Conservation (phyloP, 2,797 vertebrate genomes). For the Ciconia nigra region DNA sequence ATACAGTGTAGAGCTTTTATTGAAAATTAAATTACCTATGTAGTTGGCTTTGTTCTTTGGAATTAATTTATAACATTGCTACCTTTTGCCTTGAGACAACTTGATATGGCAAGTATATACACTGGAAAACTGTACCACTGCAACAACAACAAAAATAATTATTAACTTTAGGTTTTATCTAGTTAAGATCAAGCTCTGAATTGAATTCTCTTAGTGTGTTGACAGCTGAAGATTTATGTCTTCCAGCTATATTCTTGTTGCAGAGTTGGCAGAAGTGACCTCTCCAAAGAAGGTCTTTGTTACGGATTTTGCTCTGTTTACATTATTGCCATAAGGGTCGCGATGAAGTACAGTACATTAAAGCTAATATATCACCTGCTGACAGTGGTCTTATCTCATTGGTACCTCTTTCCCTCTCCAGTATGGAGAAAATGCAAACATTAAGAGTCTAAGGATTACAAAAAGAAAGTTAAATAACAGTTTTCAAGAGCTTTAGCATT, state of each 20-base stretch:
- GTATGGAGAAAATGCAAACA: constrained; percentile 30
- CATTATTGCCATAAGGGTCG: constrained; percentile 59
- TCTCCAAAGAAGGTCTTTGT: constrained; percentile 64
- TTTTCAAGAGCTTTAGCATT: constrained; percentile 40
- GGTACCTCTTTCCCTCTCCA: constrained; percentile 9
- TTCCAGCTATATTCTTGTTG: constrained; percentile 30
- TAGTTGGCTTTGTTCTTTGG: background rate
- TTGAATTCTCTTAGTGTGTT: constrained; percentile 48
- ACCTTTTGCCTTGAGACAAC: background rate
- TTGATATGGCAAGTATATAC: background rate
- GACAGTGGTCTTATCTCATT: constrained; percentile 60
- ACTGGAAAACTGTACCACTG: background rate
- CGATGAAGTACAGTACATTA: constrained; percentile 71
- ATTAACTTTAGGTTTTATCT: constrained; percentile 41
- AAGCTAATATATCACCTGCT: constrained; percentile 70
- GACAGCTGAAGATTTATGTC: constrained; percentile 68
- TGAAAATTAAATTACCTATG: background rate
- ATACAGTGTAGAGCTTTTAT: background rate
- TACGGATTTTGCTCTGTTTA: constrained; percentile 61
- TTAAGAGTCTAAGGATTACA: constrained; percentile 12
- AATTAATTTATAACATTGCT: background rate
- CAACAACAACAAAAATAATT: background rate
- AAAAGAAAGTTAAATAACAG: constrained; percentile 22
- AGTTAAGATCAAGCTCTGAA: constrained; percentile 41
- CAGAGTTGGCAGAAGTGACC: constrained; percentile 53